Percentiles rank a stretch among this genome's conserved stretches.
Conservation (phyloP, 2,888 invertebrate species). For the Leucophenga montana region DNA sequence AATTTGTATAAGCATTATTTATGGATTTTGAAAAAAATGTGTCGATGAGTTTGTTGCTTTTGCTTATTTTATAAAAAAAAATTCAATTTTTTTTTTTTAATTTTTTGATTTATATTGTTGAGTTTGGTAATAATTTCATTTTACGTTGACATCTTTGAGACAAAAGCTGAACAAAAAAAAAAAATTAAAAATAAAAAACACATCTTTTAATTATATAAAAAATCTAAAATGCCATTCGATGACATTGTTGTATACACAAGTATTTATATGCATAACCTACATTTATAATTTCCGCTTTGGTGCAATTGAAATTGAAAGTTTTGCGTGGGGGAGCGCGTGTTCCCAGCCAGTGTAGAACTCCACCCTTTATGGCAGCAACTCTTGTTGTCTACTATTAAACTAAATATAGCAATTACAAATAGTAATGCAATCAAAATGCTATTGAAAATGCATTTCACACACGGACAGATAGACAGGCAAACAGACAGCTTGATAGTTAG, state of each 20-base stretch:
- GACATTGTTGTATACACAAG: not conserved
- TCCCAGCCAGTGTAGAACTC: conserved; percentile 16
- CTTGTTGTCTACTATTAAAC: conserved; percentile 53
- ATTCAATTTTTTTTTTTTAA: not conserved
- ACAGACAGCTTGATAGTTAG: not conserved
- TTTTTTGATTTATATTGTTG: conserved; percentile 21
- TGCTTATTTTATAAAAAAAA: not conserved
- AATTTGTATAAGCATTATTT: conserved; percentile 53
- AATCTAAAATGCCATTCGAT: too few species aligned
- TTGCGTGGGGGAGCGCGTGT: conserved; percentile 35
- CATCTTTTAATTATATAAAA: not conserved
- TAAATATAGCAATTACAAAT: conserved; percentile 63
- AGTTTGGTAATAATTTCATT: conserved; percentile 18
- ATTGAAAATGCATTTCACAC: conserved; percentile 59
- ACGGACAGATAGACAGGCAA: conserved; percentile 33
- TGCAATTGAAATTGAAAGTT: conserved; percentile 67
- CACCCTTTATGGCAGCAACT: conserved; percentile 24
- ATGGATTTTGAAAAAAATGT: conserved; percentile 51
- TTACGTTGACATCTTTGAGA: conserved; percentile 12
- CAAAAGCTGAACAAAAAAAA: conserved; percentile 9
- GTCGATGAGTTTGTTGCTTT: conserved; percentile 55
- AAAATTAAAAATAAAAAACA: not conserved
- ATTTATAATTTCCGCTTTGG: conserved; percentile 56
- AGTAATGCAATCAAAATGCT: conserved; percentile 63
- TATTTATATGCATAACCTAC: conserved; percentile 45